Evolutionary conservation across 2,888 invertebrate genomes (phyloP), one percentile per base, ranked within the genome.

Genomic region (Plemyria rubiginata): DNA sequence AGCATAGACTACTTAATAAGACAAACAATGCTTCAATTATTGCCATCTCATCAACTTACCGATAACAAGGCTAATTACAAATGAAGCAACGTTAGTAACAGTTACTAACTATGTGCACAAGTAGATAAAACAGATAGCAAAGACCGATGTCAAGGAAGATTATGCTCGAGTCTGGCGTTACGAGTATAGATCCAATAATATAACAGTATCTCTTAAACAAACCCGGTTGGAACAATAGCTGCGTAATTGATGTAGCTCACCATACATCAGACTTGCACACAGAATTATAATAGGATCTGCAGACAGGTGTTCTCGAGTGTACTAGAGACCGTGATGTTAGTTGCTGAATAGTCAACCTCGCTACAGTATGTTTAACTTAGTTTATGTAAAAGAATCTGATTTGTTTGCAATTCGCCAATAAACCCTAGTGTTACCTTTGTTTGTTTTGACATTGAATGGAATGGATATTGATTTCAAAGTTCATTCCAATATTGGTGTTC

Each of bases 191-290:
- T 51, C 43, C 54, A 55, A 54, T 54, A 54, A 22, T 7, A 22
- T 45, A 49, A 41, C 45, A 58, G 58, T 51, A 40, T 54, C 53
- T 38, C 54, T 28, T 46, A 40, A 51, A 54, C 54, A 54, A 62
- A 38, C 46, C 28, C 29, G n/a, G 36, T 15, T 38, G 52, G 43
- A 53, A 60, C 64, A 60, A 54, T 60, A 50, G 45, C 52, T 22
- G 45, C 32, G 52, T 61, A 60, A 64, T 64, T 52, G 52, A 56
- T 60, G 38, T 43, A 43, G 38, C 56, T 58, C 51, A 50, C 40
- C 16, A 50, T 64, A 29, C 60, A 64, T 55, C 63, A 55, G n/a
- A 15, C 55, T 41, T 15, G 60, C 29, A 45, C 52, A 49, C 52
- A 38, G 51, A 60, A 59, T 54, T 59, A 54, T 63, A 54, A 56